Percentiles rank a stretch among this genome's conserved stretches.
phyloP scores from a whole-genome alignment of 2,888 invertebrate genomes.

The Halictus ligatus region DNA sequence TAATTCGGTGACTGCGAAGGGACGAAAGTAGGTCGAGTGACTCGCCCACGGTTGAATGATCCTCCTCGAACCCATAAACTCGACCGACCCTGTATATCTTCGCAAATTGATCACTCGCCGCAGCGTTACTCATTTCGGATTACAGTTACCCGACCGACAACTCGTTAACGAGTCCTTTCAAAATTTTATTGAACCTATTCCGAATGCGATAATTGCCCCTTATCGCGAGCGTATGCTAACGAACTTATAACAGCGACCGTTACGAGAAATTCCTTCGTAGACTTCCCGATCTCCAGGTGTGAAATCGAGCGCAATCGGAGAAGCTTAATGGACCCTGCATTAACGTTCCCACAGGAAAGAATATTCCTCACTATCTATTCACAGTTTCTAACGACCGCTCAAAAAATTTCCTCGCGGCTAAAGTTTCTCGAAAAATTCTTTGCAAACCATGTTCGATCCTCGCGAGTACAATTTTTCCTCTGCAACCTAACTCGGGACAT shows the following conservation, averaged over 20 bases:
- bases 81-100: constrained; percentile 32
- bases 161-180: constrained; percentile 3
- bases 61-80: constrained; percentile 45
- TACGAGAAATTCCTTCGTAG: constrained; percentile 9
- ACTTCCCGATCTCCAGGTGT: constrained; percentile 3
- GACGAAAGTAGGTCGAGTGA: constrained; percentile 41
- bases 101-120: constrained; percentile 47
- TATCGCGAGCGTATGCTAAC: constrained; percentile 28
- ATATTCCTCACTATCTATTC: not conserved
- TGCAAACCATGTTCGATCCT: not conserved
- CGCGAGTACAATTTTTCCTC: not conserved
- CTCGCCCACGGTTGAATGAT: constrained; percentile 36
- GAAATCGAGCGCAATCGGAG: constrained; percentile 9
- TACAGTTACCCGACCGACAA: constrained; percentile 30
- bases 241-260: constrained; percentile 30
- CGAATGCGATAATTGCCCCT: constrained; percentile 31
- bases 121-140: constrained; percentile 41
- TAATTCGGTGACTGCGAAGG: constrained; percentile 1
- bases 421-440: not conserved
- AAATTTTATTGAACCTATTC: constrained; percentile 26
- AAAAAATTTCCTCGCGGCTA: not conserved
- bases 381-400: not conserved
- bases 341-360: not conserved
- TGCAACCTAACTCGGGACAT: not conserved
- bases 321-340: not conserved